Evolutionary conservation across 2,113 vertebrate genomes (phyloP).

Genomic region (Zosterops lateralis): DNA sequence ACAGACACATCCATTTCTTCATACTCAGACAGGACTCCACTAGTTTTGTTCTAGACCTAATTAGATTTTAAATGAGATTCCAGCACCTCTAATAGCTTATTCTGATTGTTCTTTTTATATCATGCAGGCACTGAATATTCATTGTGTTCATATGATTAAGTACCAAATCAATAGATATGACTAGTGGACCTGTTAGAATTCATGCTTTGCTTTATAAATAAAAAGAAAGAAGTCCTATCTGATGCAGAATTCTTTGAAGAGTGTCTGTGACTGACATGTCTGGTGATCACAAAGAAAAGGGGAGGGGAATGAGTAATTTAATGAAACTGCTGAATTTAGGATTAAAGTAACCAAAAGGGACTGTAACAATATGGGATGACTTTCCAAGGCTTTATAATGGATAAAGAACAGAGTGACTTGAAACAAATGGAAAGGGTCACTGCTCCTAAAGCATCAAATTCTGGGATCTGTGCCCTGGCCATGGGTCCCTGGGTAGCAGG

Average conservation of each 20-base stretch:
- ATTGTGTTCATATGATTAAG: slow-evolving; percentile 74
- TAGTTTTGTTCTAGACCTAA: slow-evolving; percentile 74
- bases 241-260: slow-evolving; percentile 40
- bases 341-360: slow-evolving; percentile 31
- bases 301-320: slow-evolving; percentile 25
- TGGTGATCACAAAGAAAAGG: slow-evolving; percentile 26
- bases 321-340: slow-evolving; percentile 18
- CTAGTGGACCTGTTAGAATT: slow-evolving; percentile 55
- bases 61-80: slow-evolving; percentile 81
- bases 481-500: neutral
- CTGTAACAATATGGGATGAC: neutral
- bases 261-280: neutral
- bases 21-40: slow-evolving; percentile 56
- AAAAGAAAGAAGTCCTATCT: slow-evolving; percentile 51
- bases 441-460: neutral
- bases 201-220: slow-evolving; percentile 60
- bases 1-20: slow-evolving; percentile 66
- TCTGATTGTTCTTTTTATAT: slow-evolving; percentile 82
- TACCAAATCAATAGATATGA: slow-evolving; percentile 69
- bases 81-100: slow-evolving; percentile 77
- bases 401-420: neutral
- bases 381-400: neutral
- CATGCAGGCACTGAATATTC: slow-evolving; percentile 72
- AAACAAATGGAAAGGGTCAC: neutral
- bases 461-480: neutral